These are phyloP conservation scores for Turnix velox DNA, from an alignment of 2,113 vertebrate genomes.

Conservation along the genomic window DNA sequence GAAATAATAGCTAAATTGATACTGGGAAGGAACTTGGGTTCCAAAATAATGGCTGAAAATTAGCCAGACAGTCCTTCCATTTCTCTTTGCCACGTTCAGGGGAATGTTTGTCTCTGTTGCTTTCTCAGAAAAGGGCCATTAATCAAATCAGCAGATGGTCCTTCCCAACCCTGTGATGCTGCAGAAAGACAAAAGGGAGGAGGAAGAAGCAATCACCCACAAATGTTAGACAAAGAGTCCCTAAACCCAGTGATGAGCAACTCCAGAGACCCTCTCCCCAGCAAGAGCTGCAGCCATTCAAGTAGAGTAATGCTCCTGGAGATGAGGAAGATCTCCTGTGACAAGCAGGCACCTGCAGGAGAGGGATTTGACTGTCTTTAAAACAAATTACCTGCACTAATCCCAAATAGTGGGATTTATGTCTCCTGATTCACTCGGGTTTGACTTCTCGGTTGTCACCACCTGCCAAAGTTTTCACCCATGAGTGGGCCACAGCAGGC, in stretches of 20 bases:
- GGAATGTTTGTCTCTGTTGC: constrained; percentile 68
- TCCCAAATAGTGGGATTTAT: not conserved
- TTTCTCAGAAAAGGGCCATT: constrained; percentile 60
- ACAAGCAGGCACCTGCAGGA: not conserved
- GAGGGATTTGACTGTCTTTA: not conserved
- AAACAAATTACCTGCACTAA: constrained; percentile 26
- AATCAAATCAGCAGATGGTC: constrained; percentile 72
- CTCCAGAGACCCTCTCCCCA: not conserved
- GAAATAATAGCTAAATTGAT: constrained; percentile 76
- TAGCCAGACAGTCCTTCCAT: constrained; percentile 63
- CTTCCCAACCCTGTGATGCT: constrained; percentile 35
- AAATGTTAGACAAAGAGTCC: not conserved
- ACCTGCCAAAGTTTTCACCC: not conserved
- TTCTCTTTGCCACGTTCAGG: constrained; percentile 46
- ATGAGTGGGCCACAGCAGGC: not conserved
- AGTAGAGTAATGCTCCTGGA: not conserved
- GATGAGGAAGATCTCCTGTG: not conserved
- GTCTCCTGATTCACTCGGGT: not conserved
- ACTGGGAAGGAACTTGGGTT: constrained; percentile 48
- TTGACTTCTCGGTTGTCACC: not conserved
- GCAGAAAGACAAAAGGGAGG: constrained; percentile 31
- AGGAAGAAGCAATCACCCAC: not conserved
- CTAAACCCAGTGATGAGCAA: not conserved
- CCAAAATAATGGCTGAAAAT: constrained; percentile 71
- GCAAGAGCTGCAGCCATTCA: not conserved